These are phyloP conservation scores for Erythrocebus patas DNA, from an alignment of 2,113 vertebrate genomes.

Conservation along the genomic window DNA sequence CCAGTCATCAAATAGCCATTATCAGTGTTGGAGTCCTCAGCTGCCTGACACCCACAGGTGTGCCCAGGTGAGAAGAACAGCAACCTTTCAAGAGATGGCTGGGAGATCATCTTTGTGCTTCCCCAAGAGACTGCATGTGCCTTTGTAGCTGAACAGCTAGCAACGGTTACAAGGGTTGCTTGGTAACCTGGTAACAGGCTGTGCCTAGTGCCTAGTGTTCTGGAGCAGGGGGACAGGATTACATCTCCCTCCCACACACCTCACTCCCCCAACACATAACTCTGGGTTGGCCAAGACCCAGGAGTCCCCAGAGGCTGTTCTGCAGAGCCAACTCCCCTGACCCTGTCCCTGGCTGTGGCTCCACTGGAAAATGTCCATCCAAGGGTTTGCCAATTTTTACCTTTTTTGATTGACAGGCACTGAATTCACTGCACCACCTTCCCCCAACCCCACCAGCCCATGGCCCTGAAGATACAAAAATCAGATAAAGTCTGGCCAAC, in stretches of 20 bases:
- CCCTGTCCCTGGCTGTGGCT: background rate
- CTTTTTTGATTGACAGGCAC: background rate
- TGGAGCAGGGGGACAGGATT: background rate
- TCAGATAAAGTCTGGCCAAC: background rate
- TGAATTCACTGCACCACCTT: background rate
- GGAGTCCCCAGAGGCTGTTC: background rate
- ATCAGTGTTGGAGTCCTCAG: background rate
- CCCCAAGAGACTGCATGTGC: background rate
- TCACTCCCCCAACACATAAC: background rate
- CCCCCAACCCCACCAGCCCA: background rate
- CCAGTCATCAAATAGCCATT: background rate
- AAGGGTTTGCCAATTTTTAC: no score
- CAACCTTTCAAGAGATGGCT: background rate
- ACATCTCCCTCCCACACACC: background rate
- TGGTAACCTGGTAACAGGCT: slow-evolving; percentile 33
- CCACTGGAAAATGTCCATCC: background rate
- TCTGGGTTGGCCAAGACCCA: background rate
- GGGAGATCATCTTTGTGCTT: background rate
- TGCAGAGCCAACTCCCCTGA: background rate
- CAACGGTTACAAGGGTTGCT: background rate
- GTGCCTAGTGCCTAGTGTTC: background rate
- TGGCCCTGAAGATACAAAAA: background rate
- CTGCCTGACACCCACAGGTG: slow-evolving; percentile 16
- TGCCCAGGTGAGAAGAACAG: background rate
- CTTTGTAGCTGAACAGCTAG: background rate